Base-by-base conservation (phyloP, 2,113 vertebrate genomes). In the Triplophysa rosa region DNA sequence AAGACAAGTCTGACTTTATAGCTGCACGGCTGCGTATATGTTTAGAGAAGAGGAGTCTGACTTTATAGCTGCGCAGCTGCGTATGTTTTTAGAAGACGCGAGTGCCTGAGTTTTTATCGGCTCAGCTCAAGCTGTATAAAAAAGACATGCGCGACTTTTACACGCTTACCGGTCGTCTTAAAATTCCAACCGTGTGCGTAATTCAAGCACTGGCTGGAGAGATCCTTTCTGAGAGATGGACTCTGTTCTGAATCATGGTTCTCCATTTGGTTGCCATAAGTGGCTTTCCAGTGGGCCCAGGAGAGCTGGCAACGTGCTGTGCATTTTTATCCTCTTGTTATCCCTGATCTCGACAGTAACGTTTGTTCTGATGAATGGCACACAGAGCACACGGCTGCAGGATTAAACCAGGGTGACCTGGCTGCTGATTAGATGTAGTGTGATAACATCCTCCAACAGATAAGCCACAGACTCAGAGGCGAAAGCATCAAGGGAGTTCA, bases 261-360 rank as follows among this genome's bases (percentile, higher is more conserved):
- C 72, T 42, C 54, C 19, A 65, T 62, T 84, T 74, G 54, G 58
- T 79, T 70, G 73, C 66, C 26, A 67, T 59, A 73, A 85, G 78
- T 80, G 80, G 52, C 67, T 65, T 59, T 83, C 71, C 66, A 73
- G 58, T 80, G 67, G 80, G 52, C 69, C 45, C 69, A 52, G 24
- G 80, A 79, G 69, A 79, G 26, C 67, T 42, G 64, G 62, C 59
- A 71, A 83, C 67, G 75, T 79, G 67, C 54, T 40, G 29, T 45
- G 78, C 14, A 61, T 74, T 73, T 83, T 81, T 74, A 85, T 83
- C 84, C 81, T 71, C 81, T 78, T 67, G 65, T 83, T 85, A 85
- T 79, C 81, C 66, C 49, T 71, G 71, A 83, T 81, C 81, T 83
- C 14, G 81, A 83, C 82, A 83, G 79, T 75, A 19, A 40, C 21